Conservation (phyloP, 2,113 vertebrate genomes). For the Oreotrochilus melanogaster region DNA sequence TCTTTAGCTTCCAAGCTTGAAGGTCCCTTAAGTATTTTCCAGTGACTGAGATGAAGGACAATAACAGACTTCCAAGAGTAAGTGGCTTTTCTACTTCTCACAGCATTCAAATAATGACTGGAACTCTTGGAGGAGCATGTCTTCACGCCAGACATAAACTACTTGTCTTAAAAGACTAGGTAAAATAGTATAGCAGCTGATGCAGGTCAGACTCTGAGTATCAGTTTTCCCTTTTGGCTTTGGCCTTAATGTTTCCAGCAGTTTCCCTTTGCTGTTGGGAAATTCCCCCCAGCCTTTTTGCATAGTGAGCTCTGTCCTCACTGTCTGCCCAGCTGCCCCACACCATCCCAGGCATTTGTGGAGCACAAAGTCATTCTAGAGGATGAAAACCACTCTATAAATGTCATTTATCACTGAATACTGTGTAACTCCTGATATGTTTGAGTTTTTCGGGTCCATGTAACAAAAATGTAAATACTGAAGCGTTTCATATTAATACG, state of each 20-base stretch:
- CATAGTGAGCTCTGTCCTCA: neutral
- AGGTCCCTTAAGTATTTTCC: neutral
- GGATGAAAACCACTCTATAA: neutral
- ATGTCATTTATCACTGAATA: neutral
- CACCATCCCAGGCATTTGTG: neutral
- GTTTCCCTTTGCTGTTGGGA: neutral
- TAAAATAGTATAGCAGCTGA: neutral
- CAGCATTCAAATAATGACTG: neutral
- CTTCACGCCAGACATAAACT: neutral
- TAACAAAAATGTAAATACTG: constrained; percentile 67
- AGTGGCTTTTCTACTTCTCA: neutral
- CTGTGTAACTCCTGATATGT: neutral
- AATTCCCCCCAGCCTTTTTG: neutral
- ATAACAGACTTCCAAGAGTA: neutral
- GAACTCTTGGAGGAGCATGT: neutral
- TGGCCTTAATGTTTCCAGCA: neutral
- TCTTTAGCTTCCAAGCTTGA: neutral
- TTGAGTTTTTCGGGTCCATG: constrained; percentile 21
- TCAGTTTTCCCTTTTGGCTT: neutral
- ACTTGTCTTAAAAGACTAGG: neutral
- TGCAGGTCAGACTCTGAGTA: neutral
- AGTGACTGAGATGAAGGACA: neutral
- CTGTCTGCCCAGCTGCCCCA: neutral
- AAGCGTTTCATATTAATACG: constrained; percentile 64
- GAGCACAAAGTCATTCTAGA: neutral